A percentile compares a stretch with the other conserved stretches of the same genome.
Evolutionary conservation across 2,888 invertebrate genomes (phyloP).

Genomic region (Xestia sexstrigata): DNA sequence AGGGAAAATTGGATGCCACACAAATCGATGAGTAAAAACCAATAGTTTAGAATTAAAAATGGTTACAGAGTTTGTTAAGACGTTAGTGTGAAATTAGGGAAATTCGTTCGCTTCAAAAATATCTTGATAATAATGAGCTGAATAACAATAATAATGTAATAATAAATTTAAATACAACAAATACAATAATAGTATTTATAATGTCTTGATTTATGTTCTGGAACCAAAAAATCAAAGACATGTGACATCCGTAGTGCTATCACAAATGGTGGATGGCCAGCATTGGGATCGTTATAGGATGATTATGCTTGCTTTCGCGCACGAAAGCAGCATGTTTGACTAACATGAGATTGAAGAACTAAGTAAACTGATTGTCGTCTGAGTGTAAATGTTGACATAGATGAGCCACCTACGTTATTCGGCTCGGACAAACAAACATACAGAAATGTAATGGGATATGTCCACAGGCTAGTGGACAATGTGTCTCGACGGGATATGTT

Average conservation of each 20-base stretch:
- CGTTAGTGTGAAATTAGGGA: neutral
- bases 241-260: no score
- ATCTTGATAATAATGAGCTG: neutral
- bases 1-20: constrained; percentile 70
- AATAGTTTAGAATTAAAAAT: constrained; percentile 32
- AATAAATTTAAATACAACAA: no score
- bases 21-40: constrained; percentile 63
- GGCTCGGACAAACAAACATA: constrained; percentile 39
- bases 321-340: neutral
- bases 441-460: constrained; percentile 45
- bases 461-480: constrained; percentile 21
- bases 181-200: no score
- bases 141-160: no score
- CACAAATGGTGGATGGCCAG: neutral
- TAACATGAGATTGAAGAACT: constrained; percentile 15
- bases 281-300: neutral
- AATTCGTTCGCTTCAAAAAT: neutral
- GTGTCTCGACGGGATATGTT: constrained; percentile 18
- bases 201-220: no score
- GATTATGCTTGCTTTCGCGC: neutral
- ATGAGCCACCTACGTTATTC: constrained; percentile 40
- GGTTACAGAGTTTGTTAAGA: constrained; percentile 5
- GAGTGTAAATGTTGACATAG: constrained; percentile 24
- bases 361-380: constrained; percentile 27
- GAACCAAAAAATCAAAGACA: neutral